Base-by-base conservation (phyloP, 1,140 invertebrate species). In the Hypothenemus hampei region DNA sequence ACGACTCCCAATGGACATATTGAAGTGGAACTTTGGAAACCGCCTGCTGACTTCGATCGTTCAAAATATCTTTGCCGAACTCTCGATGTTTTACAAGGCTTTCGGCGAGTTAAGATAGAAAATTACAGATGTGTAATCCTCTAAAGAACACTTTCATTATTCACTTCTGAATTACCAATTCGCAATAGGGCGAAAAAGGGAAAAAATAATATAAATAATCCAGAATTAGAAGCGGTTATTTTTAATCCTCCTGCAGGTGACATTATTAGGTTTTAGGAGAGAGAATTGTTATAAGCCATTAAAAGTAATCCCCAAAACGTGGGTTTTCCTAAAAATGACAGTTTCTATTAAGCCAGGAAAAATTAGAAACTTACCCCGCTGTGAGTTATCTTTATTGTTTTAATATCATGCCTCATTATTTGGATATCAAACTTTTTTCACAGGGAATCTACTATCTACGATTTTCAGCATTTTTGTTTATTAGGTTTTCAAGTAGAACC, bases 1-100 rank as follows among this genome's bases (percentile, higher is more conserved):
- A 53, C 50, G 50, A 53, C 36, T 44, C 50, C 50, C 50, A 44
- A 53, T 53, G 50, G 50, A 53, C 36, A 53, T 43, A 44, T 44
- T 53, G 50, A 20, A 53, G 35, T 35, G 50, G 39, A 53, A 53
- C 50, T 44, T 43, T 21, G 22, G 37, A 13, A 50, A 39, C 22
- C 16, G 47, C 11, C 20, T 16, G 11, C 46, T 39, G 40, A 41
- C 49, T 52, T 24, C 22, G 22, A 40, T 52, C 49, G 37, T 29
- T 52, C 18, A 19, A 36, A 29, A 52, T 52, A 18, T 41, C 16
- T 44, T 43, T 43, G 18, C n/a, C 40, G 20, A 43, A 43, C 40
- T 43, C 22, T 18, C 20, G 20, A 21, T 23, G 20, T 23, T 23
- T 21, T 31, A 31, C 26, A 31, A 31, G 1, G 13, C 13, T 31